Conservation (phyloP, 2,888 invertebrate genomes). For the Pseudanteris insignis region DNA sequence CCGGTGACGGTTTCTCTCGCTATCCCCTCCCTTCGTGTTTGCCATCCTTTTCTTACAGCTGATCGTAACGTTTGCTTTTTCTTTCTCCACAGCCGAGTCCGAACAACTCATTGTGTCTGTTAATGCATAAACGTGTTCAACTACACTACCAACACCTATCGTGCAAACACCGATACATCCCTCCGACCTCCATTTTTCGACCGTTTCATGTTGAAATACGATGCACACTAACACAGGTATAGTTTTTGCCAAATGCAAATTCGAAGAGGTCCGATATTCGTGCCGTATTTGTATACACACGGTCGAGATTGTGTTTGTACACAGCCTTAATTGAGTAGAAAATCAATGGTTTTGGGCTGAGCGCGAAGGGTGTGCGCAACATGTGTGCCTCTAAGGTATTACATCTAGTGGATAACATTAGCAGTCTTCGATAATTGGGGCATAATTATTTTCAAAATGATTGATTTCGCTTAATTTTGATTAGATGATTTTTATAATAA, state of each 20-base stretch:
- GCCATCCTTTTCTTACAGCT: too few relatives aligned
- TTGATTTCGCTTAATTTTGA: not conserved
- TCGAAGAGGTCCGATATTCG: slow-evolving; percentile 19
- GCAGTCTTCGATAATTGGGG: not conserved
- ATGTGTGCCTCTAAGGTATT: slow-evolving; percentile 26
- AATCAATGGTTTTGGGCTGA: slow-evolving; percentile 23
- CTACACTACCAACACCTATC: slow-evolving; percentile 15
- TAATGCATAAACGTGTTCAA: slow-evolving; percentile 51
- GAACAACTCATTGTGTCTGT: slow-evolving; percentile 56
- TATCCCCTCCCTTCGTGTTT: slow-evolving; percentile 23
- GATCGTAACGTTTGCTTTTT: too few relatives aligned
- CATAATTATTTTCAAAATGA: not conserved
- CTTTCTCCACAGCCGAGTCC: too few relatives aligned
- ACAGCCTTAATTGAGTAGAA: slow-evolving; percentile 33
- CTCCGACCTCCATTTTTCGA: not conserved
- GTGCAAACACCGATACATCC: slow-evolving; percentile 3
- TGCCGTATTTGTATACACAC: slow-evolving; percentile 15
- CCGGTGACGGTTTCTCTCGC: not conserved
- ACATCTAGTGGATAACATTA: not conserved
- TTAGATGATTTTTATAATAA: too few relatives aligned
- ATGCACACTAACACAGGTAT: too few relatives aligned
- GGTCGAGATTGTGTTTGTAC: slow-evolving; percentile 35
- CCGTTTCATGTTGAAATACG: too few relatives aligned
- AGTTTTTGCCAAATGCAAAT: slow-evolving; percentile 31
- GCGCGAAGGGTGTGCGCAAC: slow-evolving; percentile 13